These are phyloP conservation scores for Papilio dardanus DNA, from an alignment of 1,140 invertebrate species.

Conservation along the genomic window DNA sequence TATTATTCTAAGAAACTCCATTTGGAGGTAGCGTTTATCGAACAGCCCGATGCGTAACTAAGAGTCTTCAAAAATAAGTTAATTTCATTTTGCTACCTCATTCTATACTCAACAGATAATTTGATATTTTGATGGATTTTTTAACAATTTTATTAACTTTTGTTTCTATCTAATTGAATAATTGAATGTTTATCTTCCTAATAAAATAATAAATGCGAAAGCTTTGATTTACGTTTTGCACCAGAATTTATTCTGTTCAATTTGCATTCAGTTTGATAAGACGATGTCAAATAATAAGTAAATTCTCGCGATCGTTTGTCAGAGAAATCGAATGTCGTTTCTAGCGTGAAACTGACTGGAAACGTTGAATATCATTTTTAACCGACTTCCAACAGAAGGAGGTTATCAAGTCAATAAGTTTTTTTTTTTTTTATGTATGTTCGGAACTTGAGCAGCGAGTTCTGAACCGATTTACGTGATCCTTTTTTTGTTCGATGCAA, in stretches of 20 bases:
- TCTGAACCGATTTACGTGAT: no score
- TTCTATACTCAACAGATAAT: no score
- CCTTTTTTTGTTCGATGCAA: no score
- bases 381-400: no score
- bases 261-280: slow-evolving; percentile 7
- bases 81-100: no score
- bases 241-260: slow-evolving; percentile 3
- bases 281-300: slow-evolving; percentile 12
- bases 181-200: not conserved
- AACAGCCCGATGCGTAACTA: no score
- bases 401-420: no score
- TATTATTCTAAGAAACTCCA: not conserved
- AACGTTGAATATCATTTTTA: not conserved
- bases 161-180: not conserved
- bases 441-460: no score
- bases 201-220: not conserved
- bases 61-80: no score
- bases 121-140: no score
- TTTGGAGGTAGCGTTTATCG: not conserved
- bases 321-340: not conserved
- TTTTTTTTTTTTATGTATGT: no score
- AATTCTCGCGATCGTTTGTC: slow-evolving; percentile 8
- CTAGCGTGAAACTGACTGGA: slow-evolving; percentile 12
- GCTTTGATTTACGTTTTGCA: slow-evolving; percentile 2
- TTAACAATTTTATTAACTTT: not conserved